Evolutionary conservation across 2,888 invertebrate genomes (phyloP).

Genomic region (Trissolcus brochymenae): DNA sequence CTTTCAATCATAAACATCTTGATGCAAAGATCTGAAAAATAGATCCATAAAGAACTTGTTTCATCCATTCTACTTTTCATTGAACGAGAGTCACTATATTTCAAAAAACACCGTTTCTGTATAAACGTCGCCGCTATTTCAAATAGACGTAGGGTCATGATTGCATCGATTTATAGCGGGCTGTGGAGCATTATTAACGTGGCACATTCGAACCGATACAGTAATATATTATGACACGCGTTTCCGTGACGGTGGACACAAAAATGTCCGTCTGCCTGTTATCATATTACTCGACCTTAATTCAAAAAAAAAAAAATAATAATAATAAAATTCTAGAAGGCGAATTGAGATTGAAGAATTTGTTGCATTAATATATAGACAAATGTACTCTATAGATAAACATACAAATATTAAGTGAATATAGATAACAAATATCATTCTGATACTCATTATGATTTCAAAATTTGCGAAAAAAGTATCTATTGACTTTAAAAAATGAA

Average conservation of each 20-base stretch:
- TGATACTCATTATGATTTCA: too few relatives aligned
- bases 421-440: too few relatives aligned
- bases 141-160: constrained; percentile 41
- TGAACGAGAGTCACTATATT: neutral
- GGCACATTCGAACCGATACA: constrained; percentile 45
- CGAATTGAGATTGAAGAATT: too few relatives aligned
- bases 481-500: neutral
- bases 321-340: neutral
- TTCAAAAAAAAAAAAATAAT: constrained; percentile 6
- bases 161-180: constrained; percentile 50
- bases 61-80: constrained; percentile 1
- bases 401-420: neutral
- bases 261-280: constrained; percentile 49
- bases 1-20: constrained; percentile 2
- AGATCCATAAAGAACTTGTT: neutral
- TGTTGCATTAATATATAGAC: neutral
- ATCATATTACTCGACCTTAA: constrained; percentile 54
- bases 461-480: neutral
- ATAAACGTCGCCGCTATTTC: constrained; percentile 28
- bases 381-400: neutral
- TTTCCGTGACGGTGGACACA: constrained; percentile 47
- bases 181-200: constrained; percentile 46
- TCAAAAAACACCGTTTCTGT: constrained; percentile 11
- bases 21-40: too few relatives aligned
- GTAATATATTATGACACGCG: constrained; percentile 46